Conservation (phyloP, 1,140 invertebrate species). For the Lasioglossum baleicum region DNA sequence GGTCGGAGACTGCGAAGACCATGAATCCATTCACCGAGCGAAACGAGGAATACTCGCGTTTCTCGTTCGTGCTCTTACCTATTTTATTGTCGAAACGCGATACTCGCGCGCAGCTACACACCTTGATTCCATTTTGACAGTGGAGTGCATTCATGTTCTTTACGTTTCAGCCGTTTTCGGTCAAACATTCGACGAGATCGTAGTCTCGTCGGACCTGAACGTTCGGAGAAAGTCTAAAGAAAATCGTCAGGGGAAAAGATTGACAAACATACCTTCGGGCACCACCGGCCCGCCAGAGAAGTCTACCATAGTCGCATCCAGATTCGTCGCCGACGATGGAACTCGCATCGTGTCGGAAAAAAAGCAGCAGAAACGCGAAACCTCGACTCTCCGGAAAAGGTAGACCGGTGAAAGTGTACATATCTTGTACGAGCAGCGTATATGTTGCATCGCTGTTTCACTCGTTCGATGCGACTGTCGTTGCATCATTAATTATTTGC, state of each 20-base stretch:
- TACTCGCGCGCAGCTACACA: too few relatives aligned
- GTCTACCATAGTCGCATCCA: constrained; percentile 71
- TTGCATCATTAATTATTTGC: too few relatives aligned
- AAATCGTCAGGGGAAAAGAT: constrained; percentile 77
- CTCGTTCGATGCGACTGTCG: too few relatives aligned
- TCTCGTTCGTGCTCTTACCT: too few relatives aligned
- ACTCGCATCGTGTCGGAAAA: constrained; percentile 70
- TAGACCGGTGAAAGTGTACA: constrained; percentile 23
- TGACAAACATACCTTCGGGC: constrained; percentile 75
- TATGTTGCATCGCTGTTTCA: too few relatives aligned
- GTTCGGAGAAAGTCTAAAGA: constrained; percentile 78
- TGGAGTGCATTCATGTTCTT: neutral
- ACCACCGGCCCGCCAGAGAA: constrained; percentile 73
- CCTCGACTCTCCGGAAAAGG: constrained; percentile 64
- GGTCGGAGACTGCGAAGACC: too few relatives aligned
- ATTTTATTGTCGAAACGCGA: too few relatives aligned
- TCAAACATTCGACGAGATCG: constrained; percentile 76
- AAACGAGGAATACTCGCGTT: too few relatives aligned
- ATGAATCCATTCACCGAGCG: too few relatives aligned
- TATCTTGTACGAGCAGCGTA: too few relatives aligned
- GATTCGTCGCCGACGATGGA: constrained; percentile 73
- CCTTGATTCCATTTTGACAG: too few relatives aligned
- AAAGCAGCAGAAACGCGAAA: constrained; percentile 67
- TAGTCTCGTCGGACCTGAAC: constrained; percentile 77
- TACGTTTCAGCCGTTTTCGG: constrained; percentile 67